Conservation (phyloP, 2,797 vertebrate genomes). For the Discoglossus pictus region DNA sequence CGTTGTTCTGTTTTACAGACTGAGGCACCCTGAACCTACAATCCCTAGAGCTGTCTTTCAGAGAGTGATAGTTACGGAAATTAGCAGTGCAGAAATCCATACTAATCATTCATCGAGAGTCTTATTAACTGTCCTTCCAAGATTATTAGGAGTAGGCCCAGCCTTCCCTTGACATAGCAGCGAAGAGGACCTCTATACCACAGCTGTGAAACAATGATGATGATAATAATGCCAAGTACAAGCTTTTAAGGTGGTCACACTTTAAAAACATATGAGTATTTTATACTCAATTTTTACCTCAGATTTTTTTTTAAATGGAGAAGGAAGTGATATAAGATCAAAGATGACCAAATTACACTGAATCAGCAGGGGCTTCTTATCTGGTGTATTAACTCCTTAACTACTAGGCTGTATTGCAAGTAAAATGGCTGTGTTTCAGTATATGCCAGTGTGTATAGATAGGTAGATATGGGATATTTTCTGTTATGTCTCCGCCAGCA, state of each 20-base stretch:
- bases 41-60: slow-evolving; percentile 95
- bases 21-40: slow-evolving; percentile 78
- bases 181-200: slow-evolving; percentile 56
- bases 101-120: slow-evolving; percentile 88
- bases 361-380: too few relatives aligned
- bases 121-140: slow-evolving; percentile 91
- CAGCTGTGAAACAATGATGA: slow-evolving; percentile 47
- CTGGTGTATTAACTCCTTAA: too few relatives aligned
- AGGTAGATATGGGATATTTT: too few relatives aligned
- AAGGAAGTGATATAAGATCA: too few relatives aligned
- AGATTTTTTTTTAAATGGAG: too few relatives aligned
- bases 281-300: too few relatives aligned
- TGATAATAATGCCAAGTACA: background rate
- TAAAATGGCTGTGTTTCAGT: too few relatives aligned
- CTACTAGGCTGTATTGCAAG: too few relatives aligned
- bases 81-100: slow-evolving; percentile 93
- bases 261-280: background rate
- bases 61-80: slow-evolving; percentile 98
- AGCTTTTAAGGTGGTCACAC: slow-evolving; percentile 26
- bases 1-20: slow-evolving; percentile 79
- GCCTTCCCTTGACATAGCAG: slow-evolving; percentile 64
- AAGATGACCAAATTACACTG: too few relatives aligned
- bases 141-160: slow-evolving; percentile 75
- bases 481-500: too few relatives aligned
- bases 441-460: too few relatives aligned